phyloP scores from a whole-genome alignment of 2,113 vertebrate species.

The Albula goreensis region DNA sequence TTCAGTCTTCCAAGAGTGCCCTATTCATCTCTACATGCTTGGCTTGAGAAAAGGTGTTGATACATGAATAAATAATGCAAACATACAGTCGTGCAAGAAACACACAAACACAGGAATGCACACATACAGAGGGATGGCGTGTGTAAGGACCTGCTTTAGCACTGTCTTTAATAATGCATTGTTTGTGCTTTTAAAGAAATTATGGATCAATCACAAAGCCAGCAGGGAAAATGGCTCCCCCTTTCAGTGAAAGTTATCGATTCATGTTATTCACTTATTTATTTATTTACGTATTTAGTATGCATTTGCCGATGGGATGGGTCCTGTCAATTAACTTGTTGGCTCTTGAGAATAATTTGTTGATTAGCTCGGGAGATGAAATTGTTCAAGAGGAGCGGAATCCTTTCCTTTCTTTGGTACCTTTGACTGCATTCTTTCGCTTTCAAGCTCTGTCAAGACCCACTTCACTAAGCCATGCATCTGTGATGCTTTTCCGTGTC shows the following conservation, averaged over 20 bases:
- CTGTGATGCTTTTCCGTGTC: neutral
- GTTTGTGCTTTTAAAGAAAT: slow-evolving; percentile 57
- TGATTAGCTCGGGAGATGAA: neutral
- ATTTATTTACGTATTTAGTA: neutral
- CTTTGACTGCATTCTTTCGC: neutral
- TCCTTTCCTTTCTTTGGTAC: neutral
- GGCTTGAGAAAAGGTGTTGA: neutral
- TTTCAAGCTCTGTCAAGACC: neutral
- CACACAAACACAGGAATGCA: neutral
- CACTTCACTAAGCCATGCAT: neutral
- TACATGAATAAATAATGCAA: slow-evolving; percentile 32
- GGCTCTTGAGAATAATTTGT: neutral
- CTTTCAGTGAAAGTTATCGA: slow-evolving; percentile 31
- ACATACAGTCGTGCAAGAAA: neutral
- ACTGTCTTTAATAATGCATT: slow-evolving; percentile 59
- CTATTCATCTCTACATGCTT: too few relatives aligned
- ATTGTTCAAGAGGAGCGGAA: neutral
- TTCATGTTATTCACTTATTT: slow-evolving; percentile 17
- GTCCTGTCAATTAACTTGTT: neutral
- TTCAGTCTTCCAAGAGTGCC: neutral
- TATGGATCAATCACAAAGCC: slow-evolving; percentile 39
- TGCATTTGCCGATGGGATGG: neutral
- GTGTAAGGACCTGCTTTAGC: slow-evolving; percentile 35
- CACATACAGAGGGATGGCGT: slow-evolving; percentile 18
- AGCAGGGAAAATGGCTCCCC: slow-evolving; percentile 14